phyloP scores from a whole-genome alignment of 2,797 vertebrate genomes.

The Avahi laniger region DNA sequence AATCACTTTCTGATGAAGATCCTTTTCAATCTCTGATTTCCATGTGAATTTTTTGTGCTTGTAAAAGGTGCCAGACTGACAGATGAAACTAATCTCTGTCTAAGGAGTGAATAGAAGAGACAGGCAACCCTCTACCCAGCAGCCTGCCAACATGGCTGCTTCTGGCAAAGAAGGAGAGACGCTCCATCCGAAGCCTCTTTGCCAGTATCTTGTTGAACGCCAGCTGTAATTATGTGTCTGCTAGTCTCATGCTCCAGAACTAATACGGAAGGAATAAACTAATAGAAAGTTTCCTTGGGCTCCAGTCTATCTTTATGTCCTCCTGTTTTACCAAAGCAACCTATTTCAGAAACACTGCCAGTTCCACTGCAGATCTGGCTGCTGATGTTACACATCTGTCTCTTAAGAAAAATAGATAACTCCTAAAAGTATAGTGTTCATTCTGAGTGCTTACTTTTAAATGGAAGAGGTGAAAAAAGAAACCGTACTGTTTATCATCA shows the following conservation, averaged over 20 bases:
- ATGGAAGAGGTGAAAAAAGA: neutral
- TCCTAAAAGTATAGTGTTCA: neutral
- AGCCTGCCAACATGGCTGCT: slow-evolving; percentile 29
- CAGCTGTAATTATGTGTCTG: slow-evolving; percentile 55
- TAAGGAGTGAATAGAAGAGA: neutral
- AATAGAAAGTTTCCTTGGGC: slow-evolving; percentile 3
- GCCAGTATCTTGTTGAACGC: slow-evolving; percentile 39
- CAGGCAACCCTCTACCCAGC: neutral
- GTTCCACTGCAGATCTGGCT: neutral
- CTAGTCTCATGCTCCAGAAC: neutral
- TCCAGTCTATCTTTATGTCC: neutral
- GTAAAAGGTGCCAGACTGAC: slow-evolving; percentile 37
- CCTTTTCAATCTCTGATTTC: neutral
- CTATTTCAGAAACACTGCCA: neutral
- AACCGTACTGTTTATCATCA: neutral
- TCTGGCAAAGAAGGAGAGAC: neutral
- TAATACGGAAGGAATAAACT: slow-evolving; percentile 29
- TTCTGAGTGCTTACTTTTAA: slow-evolving; percentile 21
- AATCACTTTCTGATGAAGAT: slow-evolving; percentile 35
- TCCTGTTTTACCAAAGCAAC: neutral
- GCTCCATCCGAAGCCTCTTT: neutral
- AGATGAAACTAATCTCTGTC: slow-evolving; percentile 57
- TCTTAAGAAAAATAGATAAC: slow-evolving; percentile 11
- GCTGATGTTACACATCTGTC: neutral
- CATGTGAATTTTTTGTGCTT: neutral